Percentiles rank a stretch among this genome's conserved stretches.
Evolutionary conservation across 2,797 vertebrate species (phyloP).

Genomic region (Artibeus lituratus): DNA sequence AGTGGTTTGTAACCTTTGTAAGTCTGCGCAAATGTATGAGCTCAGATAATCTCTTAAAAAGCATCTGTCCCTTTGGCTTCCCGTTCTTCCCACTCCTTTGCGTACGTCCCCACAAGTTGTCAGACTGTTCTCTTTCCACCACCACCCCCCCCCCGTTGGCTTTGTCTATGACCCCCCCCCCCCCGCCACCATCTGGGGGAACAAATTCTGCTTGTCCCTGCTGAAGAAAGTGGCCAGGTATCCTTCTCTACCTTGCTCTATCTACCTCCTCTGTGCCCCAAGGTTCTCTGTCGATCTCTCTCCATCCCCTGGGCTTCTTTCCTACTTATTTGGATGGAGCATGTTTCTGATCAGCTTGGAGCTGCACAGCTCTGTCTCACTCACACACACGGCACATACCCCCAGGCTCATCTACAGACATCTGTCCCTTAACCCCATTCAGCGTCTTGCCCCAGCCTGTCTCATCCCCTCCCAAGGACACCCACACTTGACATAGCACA

Average conservation of each 20-base stretch:
- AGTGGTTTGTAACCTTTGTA: not conserved
- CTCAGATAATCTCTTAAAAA: not conserved
- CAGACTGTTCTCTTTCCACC: not conserved
- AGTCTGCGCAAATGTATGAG: not conserved
- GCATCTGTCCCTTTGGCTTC: not conserved
- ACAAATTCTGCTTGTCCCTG: not conserved
- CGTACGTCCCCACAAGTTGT: not conserved
- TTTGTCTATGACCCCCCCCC: not conserved
- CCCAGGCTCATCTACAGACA: not conserved
- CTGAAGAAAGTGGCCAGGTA: not conserved
- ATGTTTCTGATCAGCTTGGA: not conserved
- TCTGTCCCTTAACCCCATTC: not conserved
- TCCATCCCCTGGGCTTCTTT: not conserved
- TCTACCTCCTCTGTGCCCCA: not conserved
- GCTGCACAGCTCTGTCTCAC: not conserved
- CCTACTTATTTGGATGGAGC: not conserved
- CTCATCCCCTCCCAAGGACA: not conserved
- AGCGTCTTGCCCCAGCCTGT: not conserved
- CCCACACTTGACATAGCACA: not conserved
- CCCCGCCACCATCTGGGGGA: too few species aligned
- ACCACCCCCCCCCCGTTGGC: not conserved
- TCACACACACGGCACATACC: not conserved
- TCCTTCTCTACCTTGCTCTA: not conserved
- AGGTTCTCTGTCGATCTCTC: not conserved
- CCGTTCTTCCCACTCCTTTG: not conserved